Base-by-base conservation (phyloP, 1,140 invertebrate species). In the Calliphora vicina region DNA sequence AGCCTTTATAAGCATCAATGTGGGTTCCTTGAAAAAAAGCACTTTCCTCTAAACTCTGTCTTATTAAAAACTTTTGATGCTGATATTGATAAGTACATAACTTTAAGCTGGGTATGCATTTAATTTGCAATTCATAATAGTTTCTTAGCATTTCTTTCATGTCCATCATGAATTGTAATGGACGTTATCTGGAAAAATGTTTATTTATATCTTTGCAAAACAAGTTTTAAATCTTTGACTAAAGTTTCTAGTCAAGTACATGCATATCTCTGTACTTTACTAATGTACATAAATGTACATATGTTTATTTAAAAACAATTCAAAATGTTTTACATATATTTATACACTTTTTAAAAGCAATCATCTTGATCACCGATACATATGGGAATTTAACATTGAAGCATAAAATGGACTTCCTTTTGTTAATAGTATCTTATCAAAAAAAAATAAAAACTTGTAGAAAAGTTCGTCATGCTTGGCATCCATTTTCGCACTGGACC, bases 401-500 rank as follows among this genome's bases (percentile, higher is more conserved):
- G 61, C 20, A 67, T 67, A n/a, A 67, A 67, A 67, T 67, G 61
- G 61, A 67, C 61, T 67, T 67, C 61, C 61, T 67, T 50, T 23
- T 23, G n/a, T 67, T 67, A 67, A 23, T 67, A 67, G 61, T 67
- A n/a, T 67, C 20, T 67, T 20, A 67, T 5, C 61, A 25, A 67
- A 67, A 67, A 67, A 67, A 67, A 50, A 57, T 15, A n/a, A 6
- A 67, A 67, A 67, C 23, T 25, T 67, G 61, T 67, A 67, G 15
- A 29, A 78, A 78, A 78, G 74, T 78, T 78, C 74, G 74, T 43
- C 23, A 78, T 78, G 74, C 74, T 78, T 78, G 35, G 74, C 73
- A 76, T 45, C 74, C n/a, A 78, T 78, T 78, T 78, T 78, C 42
- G 42, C 74, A 78, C 74, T 78, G 74, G 74, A 78, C 74, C 74